phyloP scores from a whole-genome alignment of 2,113 vertebrate genomes.

The Redunca redunca region DNA sequence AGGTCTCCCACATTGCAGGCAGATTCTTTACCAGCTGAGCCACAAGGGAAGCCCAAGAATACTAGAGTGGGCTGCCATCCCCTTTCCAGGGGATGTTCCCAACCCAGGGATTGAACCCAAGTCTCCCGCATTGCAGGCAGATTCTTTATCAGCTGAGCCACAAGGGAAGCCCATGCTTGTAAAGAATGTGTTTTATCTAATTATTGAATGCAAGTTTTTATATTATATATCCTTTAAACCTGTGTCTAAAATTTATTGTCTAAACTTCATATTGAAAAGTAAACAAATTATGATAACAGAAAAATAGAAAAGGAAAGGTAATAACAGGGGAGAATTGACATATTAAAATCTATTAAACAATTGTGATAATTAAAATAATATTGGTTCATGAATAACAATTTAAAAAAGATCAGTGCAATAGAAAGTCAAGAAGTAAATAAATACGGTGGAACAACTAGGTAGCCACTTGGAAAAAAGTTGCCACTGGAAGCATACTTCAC shows the following conservation, averaged over 20 bases:
- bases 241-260: background rate
- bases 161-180: background rate
- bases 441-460: background rate
- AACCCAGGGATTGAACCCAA: background rate
- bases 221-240: background rate
- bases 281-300: background rate
- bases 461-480: background rate
- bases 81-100: background rate
- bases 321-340: background rate
- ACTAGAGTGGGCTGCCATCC: too few species aligned
- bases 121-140: background rate
- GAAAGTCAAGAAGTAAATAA: background rate
- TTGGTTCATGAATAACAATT: background rate
- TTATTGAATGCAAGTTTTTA: background rate
- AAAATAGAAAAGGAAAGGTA: background rate
- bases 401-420: background rate
- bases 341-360: background rate
- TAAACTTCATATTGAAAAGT: background rate
- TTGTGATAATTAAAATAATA: background rate
- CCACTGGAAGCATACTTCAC: background rate
- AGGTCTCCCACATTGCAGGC: background rate
- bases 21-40: background rate
- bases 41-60: background rate
- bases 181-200: background rate
- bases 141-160: background rate